phyloP scores from a whole-genome alignment of 2,888 invertebrate species.

The Cabera pusaria region DNA sequence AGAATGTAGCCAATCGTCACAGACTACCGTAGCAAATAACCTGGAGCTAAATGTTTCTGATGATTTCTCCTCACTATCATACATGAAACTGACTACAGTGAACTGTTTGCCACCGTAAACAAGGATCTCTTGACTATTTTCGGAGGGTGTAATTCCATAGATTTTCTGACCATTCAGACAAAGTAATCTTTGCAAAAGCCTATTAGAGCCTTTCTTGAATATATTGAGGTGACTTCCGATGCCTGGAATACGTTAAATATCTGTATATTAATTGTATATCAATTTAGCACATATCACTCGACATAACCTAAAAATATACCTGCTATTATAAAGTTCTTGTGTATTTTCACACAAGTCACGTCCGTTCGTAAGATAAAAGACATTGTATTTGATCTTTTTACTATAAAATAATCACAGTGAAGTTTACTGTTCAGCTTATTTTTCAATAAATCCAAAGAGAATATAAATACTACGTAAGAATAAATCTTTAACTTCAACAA shows the following conservation, averaged over 20 bases:
- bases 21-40: conserved; percentile 45
- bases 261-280: no score
- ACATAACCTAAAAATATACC: conserved; percentile 58
- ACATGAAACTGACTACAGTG: conserved; percentile 42
- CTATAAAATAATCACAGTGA: no score
- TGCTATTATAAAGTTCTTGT: conserved; percentile 62
- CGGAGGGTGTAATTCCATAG: conserved; percentile 75
- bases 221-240: conserved; percentile 74
- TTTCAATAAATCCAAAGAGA: no score
- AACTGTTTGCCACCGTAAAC: conserved; percentile 84
- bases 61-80: conserved; percentile 6
- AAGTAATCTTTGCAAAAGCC: conserved; percentile 40
- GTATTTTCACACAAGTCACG: conserved; percentile 78
- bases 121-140: conserved; percentile 53
- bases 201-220: conserved; percentile 43
- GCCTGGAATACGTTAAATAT: conserved; percentile 59
- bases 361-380: conserved; percentile 57
- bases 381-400: conserved; percentile 11
- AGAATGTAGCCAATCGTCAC: conserved; percentile 87
- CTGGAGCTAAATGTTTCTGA: conserved; percentile 24
- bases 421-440: no score
- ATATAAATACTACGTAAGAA: no score
- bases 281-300: no score
- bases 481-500: no score
- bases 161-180: conserved; percentile 80